Conservation (phyloP, 1,140 invertebrate species). For the Ceratina calcarata region DNA sequence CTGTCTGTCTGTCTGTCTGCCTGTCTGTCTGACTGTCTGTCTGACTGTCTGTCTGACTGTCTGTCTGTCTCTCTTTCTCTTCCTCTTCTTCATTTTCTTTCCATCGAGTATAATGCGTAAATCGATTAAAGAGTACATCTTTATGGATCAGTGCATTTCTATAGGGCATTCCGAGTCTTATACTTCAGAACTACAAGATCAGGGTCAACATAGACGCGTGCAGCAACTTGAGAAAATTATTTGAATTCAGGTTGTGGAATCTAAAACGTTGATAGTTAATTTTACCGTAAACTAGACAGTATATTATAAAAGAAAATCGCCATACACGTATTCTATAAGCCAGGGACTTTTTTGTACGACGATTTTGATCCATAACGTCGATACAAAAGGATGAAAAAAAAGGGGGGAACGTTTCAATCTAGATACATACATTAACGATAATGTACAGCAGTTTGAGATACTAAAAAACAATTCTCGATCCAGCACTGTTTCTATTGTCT, state of each 20-base stretch:
- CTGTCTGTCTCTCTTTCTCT: not conserved
- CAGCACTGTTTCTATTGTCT: conserved; percentile 67
- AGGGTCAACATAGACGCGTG: conserved; percentile 28
- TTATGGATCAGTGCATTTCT: conserved; percentile 68
- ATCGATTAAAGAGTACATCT: conserved; percentile 54
- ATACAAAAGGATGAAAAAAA: conserved; percentile 1
- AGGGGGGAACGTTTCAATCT: conserved; percentile 26
- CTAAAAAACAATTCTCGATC: conserved; percentile 54
- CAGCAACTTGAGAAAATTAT: conserved; percentile 5
- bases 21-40: not conserved
- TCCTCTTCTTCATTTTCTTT: not conserved
- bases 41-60: not conserved
- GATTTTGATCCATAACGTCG: conserved; percentile 40
- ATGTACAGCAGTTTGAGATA: conserved; percentile 43
- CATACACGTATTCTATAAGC: conserved; percentile 25
- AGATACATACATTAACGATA: conserved; percentile 6
- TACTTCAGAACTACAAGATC: conserved; percentile 39
- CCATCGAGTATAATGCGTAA: conserved; percentile 22
- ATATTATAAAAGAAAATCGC: conserved; percentile 32
- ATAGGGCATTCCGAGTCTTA: conserved; percentile 68
- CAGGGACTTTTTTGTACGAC: conserved; percentile 42
- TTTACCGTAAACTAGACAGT: not conserved
- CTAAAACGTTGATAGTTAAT: conserved; percentile 1
- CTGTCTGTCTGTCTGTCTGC: not conserved
- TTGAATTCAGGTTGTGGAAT: not conserved